Evolutionary conservation across 1,140 invertebrate species (phyloP).

Genomic region (Apocrypta bakeri): DNA sequence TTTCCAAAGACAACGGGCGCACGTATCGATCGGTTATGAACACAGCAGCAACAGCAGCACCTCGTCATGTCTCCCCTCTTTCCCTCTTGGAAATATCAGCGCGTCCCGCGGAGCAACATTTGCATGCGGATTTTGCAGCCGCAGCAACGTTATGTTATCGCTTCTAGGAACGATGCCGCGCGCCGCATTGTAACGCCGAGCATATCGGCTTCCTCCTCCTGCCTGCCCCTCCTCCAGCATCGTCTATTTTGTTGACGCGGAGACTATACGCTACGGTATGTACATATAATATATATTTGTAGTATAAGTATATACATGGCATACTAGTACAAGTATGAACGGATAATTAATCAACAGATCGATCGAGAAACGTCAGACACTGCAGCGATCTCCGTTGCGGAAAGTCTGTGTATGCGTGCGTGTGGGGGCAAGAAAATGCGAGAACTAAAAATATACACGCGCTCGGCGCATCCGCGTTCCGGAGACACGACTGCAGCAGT

Average conservation of each 20-base stretch:
- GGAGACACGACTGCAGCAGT: slow-evolving; percentile 54
- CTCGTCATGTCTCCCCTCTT: slow-evolving; percentile 29
- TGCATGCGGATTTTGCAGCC: slow-evolving; percentile 30
- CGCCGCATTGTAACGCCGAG: slow-evolving; percentile 23
- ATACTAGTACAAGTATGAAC: no score
- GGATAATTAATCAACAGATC: no score
- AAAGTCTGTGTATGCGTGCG: background rate
- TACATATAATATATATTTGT: no score
- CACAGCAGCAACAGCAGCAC: background rate
- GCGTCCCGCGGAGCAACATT: background rate
- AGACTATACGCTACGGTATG: no score
- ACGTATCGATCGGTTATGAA: slow-evolving; percentile 2
- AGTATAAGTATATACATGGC: background rate
- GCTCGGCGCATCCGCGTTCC: slow-evolving; percentile 59
- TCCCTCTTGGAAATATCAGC: slow-evolving; percentile 7
- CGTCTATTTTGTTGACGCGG: background rate
- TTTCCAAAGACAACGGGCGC: background rate
- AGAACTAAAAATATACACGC: slow-evolving; percentile 31
- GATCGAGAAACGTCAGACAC: no score
- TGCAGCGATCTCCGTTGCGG: no score
- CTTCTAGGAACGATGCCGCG: slow-evolving; percentile 36
- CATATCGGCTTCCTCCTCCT: background rate
- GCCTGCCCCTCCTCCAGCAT: background rate
- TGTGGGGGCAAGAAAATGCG: background rate
- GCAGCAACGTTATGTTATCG: slow-evolving; percentile 39